Evolutionary conservation across 2,797 vertebrate genomes (phyloP), one percentile per base, ranked within the genome.

Genomic region (Percopsis omiscomaycus): DNA sequence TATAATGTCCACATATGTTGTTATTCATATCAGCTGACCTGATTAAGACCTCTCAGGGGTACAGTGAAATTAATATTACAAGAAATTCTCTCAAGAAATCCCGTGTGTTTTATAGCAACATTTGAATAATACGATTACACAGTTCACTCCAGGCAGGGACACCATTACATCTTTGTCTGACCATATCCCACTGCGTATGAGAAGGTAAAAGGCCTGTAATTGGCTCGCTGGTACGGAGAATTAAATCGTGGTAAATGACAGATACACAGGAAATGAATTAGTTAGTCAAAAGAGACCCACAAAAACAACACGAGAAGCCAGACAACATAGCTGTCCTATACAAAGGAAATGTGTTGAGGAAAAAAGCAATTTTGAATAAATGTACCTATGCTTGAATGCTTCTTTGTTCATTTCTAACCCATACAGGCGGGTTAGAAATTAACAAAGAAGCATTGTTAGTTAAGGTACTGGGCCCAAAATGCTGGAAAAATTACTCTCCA

Each of bases 191-290:
- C 22, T 22, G 22, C 22, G 3, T 15, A 29, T 22, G n/a, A n/a
- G 13, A n/a, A 42, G 32, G 3, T 53, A 29, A 62, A 30, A 37
- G 22, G 22, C 22, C 22, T 22, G 22, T 22, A 22, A 22, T 22
- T 22, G 22, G 22, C 22, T 22, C 22, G 22, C 22, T 22, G 22
- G 30, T 32, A 8, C 16, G 28, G 15, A 57, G 47, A 9, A 49
- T 45, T 4, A n/a, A 28, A 49, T 49, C 28, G 57, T 56, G n/a
- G 52, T 14, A 58, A 30, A 15, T 50, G 63, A 66, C 63, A 51
- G 63, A 57, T 5, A 50, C 57, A 57, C 30, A 27, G 52, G 22
- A 30, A 37, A 47, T 44, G 44, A 13, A 30, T 14, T 15, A 13
- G 16, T 29, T 57, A 30, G 45, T 29, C 22, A 22, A 65, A 12